Evolutionary conservation across 2,888 invertebrate genomes (phyloP), one percentile per base, ranked within the genome.

Genomic region (Phalangium opilio): DNA sequence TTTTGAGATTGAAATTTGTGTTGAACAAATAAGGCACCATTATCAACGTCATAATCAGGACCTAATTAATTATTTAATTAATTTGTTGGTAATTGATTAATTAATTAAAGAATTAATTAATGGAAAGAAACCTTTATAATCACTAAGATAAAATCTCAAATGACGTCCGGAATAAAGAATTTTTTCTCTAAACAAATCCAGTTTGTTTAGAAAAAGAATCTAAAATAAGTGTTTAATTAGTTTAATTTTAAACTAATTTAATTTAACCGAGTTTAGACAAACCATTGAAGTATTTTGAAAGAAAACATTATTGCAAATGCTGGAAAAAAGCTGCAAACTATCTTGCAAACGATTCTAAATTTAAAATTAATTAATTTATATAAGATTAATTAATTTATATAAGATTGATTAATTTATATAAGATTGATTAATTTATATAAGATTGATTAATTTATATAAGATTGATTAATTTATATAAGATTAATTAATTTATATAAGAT

Each of bases 111-210:
- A 12, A 34, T 39, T n/a, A 43, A 46, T 35, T 21, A 43, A 19
- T 3, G 44, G 35, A 18, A 43, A 45, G 42, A 38, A 51, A 52
- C 50, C 53, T 48, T 55, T 49, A 48, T 55, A 54, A 48, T 57
- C 55, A 34, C 43, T 27, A 38, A 56, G 45, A 36, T 57, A 54
- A 43, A 72, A 64, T 50, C 74, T 63, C 19, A 77, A 63, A 62
- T 76, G 77, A 49, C 77, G 63, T 50, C 73, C 73, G 12, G 77
- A 76, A 60, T 73, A 71, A 45, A 75, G 65, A 51, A 77, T 75
- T 64, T 77, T 77, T 57, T 77, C 76, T 50, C 75, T 67, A 60
- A 77, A 77, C 45, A 78, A 63, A 65, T 78, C 77, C 53, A 75
- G 68, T 62, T 78, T 78, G 62, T 78, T 78, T 50, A 78, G 65